Evolutionary conservation across 2,113 vertebrate species (phyloP).

Genomic region (Crotophaga sulcirostris): DNA sequence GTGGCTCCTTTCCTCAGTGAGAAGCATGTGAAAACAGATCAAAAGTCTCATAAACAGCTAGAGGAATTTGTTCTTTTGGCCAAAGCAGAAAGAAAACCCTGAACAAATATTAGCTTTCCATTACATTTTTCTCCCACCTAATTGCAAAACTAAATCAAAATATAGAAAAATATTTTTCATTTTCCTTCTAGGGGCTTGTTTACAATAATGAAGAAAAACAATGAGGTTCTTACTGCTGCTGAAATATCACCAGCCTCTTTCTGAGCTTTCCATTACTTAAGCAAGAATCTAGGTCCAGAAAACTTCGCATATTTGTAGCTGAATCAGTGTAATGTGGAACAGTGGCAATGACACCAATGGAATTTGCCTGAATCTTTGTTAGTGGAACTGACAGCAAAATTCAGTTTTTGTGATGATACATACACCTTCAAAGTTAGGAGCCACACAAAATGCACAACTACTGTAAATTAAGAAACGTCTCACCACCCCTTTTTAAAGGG

Average conservation of each 20-base stretch:
- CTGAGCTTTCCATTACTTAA: neutral
- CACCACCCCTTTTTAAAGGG: neutral
- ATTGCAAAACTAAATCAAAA: neutral
- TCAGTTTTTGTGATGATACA: neutral
- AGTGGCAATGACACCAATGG: neutral
- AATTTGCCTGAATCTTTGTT: neutral
- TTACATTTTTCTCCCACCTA: neutral
- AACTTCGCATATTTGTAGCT: neutral
- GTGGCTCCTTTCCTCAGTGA: neutral
- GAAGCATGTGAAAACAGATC: neutral
- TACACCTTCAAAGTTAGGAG: neutral
- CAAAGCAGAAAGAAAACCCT: neutral
- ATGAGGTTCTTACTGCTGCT: neutral
- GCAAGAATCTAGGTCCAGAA: neutral
- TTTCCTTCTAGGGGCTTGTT: neutral
- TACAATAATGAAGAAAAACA: neutral
- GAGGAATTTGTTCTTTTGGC: neutral
- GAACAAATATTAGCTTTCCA: conserved; percentile 18
- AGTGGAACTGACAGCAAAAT: neutral
- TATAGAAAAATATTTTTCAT: neutral
- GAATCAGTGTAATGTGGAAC: neutral
- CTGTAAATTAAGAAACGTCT: neutral
- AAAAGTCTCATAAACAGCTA: neutral
- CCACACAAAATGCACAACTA: neutral
- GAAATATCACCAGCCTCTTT: neutral